Conservation (phyloP, 2,888 invertebrate genomes). For the Sminthurides aquaticus region DNA sequence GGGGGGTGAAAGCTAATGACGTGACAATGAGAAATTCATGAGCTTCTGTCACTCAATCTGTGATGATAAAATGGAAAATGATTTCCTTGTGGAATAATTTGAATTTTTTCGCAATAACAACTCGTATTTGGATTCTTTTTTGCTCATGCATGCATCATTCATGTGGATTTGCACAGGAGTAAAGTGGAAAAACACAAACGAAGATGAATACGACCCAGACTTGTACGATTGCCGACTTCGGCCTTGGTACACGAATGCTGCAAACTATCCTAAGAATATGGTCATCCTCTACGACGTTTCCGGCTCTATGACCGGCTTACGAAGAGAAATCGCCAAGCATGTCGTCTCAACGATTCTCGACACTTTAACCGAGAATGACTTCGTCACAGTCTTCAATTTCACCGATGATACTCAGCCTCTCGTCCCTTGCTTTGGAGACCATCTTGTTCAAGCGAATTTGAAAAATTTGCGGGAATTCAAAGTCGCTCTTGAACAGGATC, state of each 20-base stretch:
- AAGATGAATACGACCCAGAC: slow-evolving; percentile 54
- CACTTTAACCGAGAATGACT: slow-evolving; percentile 96
- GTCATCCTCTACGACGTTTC: slow-evolving; percentile 90
- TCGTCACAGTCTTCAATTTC: slow-evolving; percentile 83
- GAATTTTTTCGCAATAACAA: no score
- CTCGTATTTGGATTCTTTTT: no score
- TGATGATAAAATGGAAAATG: no score
- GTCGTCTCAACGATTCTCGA: slow-evolving; percentile 83
- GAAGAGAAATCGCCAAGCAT: slow-evolving; percentile 80
- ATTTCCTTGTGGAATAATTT: no score
- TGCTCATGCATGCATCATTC: no score
- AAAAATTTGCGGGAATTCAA: slow-evolving; percentile 76
- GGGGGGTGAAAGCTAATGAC: no score
- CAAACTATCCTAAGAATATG: slow-evolving; percentile 95
- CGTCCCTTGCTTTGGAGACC: slow-evolving; percentile 75
- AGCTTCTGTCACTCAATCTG: no score
- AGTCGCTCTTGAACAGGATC: slow-evolving; percentile 58
- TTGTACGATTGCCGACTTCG: slow-evolving; percentile 86
- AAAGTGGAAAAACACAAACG: slow-evolving; percentile 59
- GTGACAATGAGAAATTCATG: no score
- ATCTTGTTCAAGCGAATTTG: slow-evolving; percentile 79
- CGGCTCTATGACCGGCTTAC: slow-evolving; percentile 57
- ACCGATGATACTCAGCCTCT: slow-evolving; percentile 64
- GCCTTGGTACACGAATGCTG: slow-evolving; percentile 96
- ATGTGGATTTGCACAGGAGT: no score